These are phyloP conservation scores for Aramus guarauna DNA, from an alignment of 2,113 vertebrate genomes.

Conservation along the genomic window DNA sequence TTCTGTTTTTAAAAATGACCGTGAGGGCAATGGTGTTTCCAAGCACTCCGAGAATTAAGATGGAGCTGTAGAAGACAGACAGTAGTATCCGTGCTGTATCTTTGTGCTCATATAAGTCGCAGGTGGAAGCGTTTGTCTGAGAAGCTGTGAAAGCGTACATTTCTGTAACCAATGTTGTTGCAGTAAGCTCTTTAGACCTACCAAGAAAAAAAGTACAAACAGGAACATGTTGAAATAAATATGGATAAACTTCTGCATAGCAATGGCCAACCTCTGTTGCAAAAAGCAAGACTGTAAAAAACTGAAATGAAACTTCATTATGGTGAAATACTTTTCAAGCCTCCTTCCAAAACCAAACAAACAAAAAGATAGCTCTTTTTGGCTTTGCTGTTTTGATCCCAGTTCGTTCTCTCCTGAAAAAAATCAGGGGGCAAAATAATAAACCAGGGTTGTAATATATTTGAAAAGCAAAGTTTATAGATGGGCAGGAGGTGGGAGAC, in stretches of 20 bases:
- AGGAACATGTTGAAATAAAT: background rate
- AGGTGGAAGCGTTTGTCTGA: conserved; percentile 43
- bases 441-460: background rate
- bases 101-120: conserved; percentile 86
- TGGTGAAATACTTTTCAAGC: background rate
- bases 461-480: conserved; percentile 1
- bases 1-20: conserved; percentile 88
- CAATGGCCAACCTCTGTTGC: background rate
- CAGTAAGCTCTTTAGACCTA: conserved; percentile 44
- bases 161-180: background rate
- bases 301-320: conserved; percentile 6
- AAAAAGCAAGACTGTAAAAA: background rate
- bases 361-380: background rate
- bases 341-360: background rate
- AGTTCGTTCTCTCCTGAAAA: background rate
- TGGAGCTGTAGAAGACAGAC: conserved; percentile 80
- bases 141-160: conserved; percentile 20
- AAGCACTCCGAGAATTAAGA: conserved; percentile 83
- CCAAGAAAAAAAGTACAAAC: background rate
- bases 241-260: background rate
- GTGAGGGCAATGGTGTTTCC: conserved; percentile 89
- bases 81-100: conserved; percentile 80
- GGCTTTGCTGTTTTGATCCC: background rate
- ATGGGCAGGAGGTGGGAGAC: background rate
- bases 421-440: background rate